Evolutionary conservation across 2,113 vertebrate species (phyloP).

Genomic region (Potamarius usumacintae): DNA sequence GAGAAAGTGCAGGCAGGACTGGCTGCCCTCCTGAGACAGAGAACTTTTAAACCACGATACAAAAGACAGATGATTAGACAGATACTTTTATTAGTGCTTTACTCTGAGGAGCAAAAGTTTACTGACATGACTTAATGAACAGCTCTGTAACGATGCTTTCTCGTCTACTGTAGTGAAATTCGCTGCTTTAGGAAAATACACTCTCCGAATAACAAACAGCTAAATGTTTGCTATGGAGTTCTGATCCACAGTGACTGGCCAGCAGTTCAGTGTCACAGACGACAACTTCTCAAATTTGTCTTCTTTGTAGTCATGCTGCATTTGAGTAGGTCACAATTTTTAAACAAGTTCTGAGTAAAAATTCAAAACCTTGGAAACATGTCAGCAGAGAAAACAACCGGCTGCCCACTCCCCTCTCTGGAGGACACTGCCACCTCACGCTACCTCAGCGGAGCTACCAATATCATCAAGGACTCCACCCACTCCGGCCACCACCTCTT

Average conservation of each 20-base stretch:
- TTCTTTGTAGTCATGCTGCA: no score
- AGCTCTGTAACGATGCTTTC: background rate
- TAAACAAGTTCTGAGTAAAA: background rate
- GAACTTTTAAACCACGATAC: constrained; percentile 8
- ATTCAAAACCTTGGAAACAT: background rate
- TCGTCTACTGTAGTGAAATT: background rate
- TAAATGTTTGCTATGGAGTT: background rate
- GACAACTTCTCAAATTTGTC: no score
- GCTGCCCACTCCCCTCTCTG: no score
- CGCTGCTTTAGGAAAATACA: background rate
- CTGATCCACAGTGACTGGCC: no score
- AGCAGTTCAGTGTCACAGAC: no score
- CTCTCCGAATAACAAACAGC: background rate
- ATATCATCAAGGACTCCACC: no score
- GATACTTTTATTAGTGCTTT: background rate
- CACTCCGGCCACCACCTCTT: no score
- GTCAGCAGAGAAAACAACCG: no score
- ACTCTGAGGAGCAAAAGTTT: background rate
- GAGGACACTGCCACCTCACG: no score
- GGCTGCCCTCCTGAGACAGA: constrained; percentile 17
- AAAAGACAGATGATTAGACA: constrained; percentile 19
- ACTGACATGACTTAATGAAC: background rate
- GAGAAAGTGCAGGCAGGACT: background rate
- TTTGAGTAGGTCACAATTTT: no score
- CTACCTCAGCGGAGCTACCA: no score